Percentiles rank a stretch among this genome's conserved stretches.
These are phyloP conservation scores for Nemoura dubitans DNA, from an alignment of 2,888 invertebrate species.

Conservation along the genomic window DNA sequence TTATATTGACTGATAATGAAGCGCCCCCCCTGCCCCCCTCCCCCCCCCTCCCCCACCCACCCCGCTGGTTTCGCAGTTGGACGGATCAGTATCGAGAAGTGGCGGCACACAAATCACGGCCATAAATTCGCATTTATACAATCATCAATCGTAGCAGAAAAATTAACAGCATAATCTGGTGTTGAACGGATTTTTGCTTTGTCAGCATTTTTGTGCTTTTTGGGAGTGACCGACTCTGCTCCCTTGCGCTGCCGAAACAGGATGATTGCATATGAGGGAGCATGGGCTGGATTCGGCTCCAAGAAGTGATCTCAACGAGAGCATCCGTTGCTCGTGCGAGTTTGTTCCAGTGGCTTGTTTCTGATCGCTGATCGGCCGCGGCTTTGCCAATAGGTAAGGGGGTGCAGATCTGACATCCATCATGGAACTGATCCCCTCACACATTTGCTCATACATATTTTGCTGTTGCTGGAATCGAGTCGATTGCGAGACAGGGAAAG, in stretches of 20 bases:
- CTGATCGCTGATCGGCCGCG: no score
- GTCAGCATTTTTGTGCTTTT: neutral
- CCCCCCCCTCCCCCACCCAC: neutral
- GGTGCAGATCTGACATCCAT: no score
- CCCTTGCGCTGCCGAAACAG: neutral
- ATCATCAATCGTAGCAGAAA: neutral
- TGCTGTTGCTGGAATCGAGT: no score
- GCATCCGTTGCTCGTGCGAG: no score
- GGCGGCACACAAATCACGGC: neutral
- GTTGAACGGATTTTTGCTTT: neutral
- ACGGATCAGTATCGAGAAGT: neutral
- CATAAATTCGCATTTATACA: neutral
- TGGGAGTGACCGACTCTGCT: neutral
- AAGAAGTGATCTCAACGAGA: no score
- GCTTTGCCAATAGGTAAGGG: no score
- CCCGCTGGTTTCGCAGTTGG: neutral
- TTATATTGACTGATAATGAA: slow-evolving; percentile 38
- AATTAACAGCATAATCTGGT: neutral
- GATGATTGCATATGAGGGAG: neutral
- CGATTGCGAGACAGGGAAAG: no score
- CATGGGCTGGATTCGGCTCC: no score
- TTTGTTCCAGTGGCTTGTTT: no score
- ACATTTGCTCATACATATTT: no score
- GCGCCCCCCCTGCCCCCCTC: neutral
- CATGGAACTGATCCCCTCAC: no score